A percentile compares a stretch with the other conserved stretches of the same genome.
phyloP scores from a whole-genome alignment of 2,113 vertebrate species.

The Pagrus major region DNA sequence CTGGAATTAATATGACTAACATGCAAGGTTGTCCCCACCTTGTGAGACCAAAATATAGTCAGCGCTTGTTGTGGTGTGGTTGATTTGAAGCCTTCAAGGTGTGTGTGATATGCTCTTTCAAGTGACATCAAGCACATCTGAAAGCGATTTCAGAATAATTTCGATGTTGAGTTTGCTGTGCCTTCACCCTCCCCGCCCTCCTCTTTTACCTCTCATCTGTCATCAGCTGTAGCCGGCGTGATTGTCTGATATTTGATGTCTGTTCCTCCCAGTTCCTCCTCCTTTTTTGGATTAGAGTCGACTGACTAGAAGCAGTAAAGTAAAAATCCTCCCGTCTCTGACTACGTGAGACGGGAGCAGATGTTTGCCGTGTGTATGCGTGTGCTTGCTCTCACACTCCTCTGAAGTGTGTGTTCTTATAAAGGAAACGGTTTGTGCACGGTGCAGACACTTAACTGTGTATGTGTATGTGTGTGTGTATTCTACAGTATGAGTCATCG shows the following conservation, averaged over 20 bases:
- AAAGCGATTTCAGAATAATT: conserved; percentile 44
- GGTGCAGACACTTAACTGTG: conserved; percentile 36
- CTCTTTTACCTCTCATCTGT: conserved; percentile 24
- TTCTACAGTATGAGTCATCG: conserved; percentile 94
- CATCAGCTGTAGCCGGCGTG: conserved; percentile 12
- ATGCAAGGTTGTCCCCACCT: conserved; percentile 8
- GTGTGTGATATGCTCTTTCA: conserved; percentile 35
- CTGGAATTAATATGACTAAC: conserved; percentile 31
- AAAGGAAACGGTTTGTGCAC: conserved; percentile 10
- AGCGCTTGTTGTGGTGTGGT: conserved; percentile 40
- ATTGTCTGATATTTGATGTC: conserved; percentile 46
- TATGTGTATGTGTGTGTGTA: conserved; percentile 55
- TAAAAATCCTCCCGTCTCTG: conserved; percentile 32
- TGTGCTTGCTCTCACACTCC: conserved; percentile 35
- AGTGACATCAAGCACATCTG: conserved; percentile 39
- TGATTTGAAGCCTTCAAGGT: conserved; percentile 16
- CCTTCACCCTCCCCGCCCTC: conserved; percentile 13
- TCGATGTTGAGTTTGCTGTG: conserved; percentile 49
- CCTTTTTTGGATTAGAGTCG: conserved; percentile 32
- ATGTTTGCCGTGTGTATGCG: conserved; percentile 14
- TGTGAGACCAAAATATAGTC: conserved; percentile 22
- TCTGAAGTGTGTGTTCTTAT: conserved; percentile 46
- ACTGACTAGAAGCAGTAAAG: conserved; percentile 35
- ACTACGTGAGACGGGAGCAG: conserved; percentile 43
- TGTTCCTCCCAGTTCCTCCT: conserved; percentile 31